Conservation (phyloP, 2,113 vertebrate genomes). For the Origma solitaria region DNA sequence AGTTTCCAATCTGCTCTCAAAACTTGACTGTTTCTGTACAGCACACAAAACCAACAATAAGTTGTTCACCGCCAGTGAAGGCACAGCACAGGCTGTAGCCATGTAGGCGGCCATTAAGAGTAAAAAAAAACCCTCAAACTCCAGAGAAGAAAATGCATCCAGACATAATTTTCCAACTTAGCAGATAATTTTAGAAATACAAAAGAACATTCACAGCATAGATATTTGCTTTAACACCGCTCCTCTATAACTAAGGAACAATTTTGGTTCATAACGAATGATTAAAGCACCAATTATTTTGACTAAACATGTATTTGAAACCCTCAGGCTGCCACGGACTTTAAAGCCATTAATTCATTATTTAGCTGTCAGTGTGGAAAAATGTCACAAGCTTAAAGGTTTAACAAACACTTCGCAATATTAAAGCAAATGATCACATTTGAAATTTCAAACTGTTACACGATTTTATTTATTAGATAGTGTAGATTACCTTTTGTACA, state of each 20-base stretch:
- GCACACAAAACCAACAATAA: neutral
- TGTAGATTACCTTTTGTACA: slow-evolving; percentile 35
- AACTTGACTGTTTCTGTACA: neutral
- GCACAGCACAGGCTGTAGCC: neutral
- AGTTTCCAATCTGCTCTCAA: neutral
- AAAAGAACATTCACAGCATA: neutral
- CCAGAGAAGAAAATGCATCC: neutral
- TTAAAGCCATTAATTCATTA: slow-evolving; percentile 62
- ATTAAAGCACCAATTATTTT: slow-evolving; percentile 64
- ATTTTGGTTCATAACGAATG: slow-evolving; percentile 57
- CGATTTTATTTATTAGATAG: slow-evolving; percentile 53
- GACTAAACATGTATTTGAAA: slow-evolving; percentile 54
- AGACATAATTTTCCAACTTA: neutral
- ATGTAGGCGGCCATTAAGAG: neutral
- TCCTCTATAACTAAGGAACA: slow-evolving; percentile 14
- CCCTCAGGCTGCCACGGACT: slow-evolving; percentile 46
- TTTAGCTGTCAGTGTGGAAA: slow-evolving; percentile 54
- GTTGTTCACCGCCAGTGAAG: neutral
- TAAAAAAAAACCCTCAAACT: neutral
- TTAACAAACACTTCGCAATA: slow-evolving; percentile 38
- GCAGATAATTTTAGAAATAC: neutral
- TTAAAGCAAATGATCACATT: slow-evolving; percentile 47
- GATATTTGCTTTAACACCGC: slow-evolving; percentile 20
- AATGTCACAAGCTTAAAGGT: slow-evolving; percentile 54
- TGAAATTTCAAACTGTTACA: slow-evolving; percentile 41